Evolutionary conservation across 2,797 vertebrate species (phyloP).

Genomic region (Tapera naevia): DNA sequence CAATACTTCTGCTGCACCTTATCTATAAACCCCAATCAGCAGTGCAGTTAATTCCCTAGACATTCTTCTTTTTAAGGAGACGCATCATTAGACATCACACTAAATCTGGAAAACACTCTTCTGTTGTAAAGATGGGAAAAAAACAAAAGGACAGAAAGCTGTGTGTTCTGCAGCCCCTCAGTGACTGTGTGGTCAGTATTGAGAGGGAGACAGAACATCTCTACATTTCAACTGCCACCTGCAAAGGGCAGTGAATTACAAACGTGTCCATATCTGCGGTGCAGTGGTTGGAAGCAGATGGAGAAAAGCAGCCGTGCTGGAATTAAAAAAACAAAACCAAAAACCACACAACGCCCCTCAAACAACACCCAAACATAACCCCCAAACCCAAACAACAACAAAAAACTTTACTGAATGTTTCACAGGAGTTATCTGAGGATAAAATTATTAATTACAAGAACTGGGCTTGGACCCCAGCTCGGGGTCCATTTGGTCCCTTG

Average conservation of each 20-base stretch:
- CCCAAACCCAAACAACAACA: neutral
- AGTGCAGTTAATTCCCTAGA: conserved; percentile 63
- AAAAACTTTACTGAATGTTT: neutral
- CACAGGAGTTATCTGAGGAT: neutral
- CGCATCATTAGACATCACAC: conserved; percentile 40
- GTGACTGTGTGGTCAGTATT: neutral
- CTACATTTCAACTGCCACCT: neutral
- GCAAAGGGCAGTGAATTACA: neutral
- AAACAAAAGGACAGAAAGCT: neutral
- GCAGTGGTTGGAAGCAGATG: neutral
- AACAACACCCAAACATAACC: neutral
- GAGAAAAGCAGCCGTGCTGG: neutral
- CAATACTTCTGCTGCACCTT: conserved; percentile 52
- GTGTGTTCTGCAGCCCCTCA: neutral
- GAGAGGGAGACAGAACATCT: neutral
- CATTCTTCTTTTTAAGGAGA: conserved; percentile 65
- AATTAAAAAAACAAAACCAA: neutral
- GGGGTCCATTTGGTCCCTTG: neutral
- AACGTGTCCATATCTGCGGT: neutral
- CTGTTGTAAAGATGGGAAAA: neutral
- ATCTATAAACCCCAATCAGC: conserved; percentile 49
- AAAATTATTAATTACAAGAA: neutral
- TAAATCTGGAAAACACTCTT: conserved; percentile 25
- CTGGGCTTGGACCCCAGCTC: neutral
- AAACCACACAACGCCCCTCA: neutral